Evolutionary conservation across 2,113 vertebrate species (phyloP).

Genomic region (Micronycteris hirsuta): DNA sequence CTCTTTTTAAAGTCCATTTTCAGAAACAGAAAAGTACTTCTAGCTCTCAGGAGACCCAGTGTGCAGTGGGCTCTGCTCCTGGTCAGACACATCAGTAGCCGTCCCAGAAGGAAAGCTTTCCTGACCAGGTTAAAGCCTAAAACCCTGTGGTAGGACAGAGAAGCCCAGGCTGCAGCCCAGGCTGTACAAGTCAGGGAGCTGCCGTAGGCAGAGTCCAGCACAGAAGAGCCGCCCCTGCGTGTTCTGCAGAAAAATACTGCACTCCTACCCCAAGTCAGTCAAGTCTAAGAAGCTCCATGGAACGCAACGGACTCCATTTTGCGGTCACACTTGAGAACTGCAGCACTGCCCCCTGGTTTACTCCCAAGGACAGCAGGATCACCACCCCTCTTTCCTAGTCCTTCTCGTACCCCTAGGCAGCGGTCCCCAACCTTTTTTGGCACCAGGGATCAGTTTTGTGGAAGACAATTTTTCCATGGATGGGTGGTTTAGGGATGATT

Average conservation of each 20-base stretch:
- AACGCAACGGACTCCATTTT: neutral
- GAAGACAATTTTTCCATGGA: too few species aligned
- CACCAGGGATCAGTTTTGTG: too few species aligned
- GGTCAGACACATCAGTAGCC: neutral
- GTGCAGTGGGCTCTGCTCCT: neutral
- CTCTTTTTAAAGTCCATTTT: neutral
- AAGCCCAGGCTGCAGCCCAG: neutral
- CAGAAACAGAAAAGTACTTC: neutral
- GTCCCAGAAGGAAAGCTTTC: neutral
- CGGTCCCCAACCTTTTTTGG: too few species aligned
- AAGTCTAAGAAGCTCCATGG: neutral
- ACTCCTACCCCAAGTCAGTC: neutral
- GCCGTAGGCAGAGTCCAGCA: neutral
- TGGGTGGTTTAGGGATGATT: too few species aligned
- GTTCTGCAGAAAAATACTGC: neutral
- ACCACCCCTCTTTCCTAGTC: neutral
- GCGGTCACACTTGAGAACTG: conserved; percentile 2
- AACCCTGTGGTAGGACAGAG: neutral
- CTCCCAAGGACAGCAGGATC: neutral
- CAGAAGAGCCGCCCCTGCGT: neutral
- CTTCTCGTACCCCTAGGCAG: neutral
- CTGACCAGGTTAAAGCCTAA: neutral
- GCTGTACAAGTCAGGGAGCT: neutral
- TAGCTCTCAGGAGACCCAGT: neutral
- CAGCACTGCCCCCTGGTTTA: neutral